Conservation (phyloP, 2,113 vertebrate species). For the Collichthys lucidus region DNA sequence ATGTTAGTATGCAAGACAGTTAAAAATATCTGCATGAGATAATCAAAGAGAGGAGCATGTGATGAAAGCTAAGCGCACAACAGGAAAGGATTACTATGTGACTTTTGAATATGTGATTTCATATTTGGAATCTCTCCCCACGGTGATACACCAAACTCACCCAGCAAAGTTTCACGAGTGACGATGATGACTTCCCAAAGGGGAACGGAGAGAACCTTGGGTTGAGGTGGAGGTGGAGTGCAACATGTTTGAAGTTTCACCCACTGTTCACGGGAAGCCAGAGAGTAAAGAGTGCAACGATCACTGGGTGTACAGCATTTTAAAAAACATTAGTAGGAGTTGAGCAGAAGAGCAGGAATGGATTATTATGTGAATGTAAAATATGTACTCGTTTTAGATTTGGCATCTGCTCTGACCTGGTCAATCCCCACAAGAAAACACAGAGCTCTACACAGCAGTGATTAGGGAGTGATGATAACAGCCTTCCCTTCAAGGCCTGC, state of each 20-base stretch:
- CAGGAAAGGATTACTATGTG: conserved; percentile 3
- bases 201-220: not conserved
- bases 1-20: not conserved
- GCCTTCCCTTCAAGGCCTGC: not conserved
- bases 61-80: not conserved
- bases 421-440: not conserved
- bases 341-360: not conserved
- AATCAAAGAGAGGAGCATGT: conserved; percentile 2
- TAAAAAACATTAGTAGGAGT: no score
- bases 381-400: not conserved
- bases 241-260: not conserved
- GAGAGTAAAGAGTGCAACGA: not conserved
- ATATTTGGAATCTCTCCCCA: not conserved
- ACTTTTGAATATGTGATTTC: not conserved
- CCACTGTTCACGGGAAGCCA: not conserved
- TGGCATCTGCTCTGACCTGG: not conserved
- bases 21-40: not conserved
- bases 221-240: not conserved
- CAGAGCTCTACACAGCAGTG: not conserved
- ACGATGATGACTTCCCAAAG: not conserved
- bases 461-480: not conserved
- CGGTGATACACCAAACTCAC: not conserved
- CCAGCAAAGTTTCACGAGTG: not conserved
- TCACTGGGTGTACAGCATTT: not conserved
- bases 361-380: not conserved